A percentile compares a stretch with the other conserved stretches of the same genome.
Evolutionary conservation across 2,113 vertebrate genomes (phyloP).

Genomic region (Cepphus grylle): DNA sequence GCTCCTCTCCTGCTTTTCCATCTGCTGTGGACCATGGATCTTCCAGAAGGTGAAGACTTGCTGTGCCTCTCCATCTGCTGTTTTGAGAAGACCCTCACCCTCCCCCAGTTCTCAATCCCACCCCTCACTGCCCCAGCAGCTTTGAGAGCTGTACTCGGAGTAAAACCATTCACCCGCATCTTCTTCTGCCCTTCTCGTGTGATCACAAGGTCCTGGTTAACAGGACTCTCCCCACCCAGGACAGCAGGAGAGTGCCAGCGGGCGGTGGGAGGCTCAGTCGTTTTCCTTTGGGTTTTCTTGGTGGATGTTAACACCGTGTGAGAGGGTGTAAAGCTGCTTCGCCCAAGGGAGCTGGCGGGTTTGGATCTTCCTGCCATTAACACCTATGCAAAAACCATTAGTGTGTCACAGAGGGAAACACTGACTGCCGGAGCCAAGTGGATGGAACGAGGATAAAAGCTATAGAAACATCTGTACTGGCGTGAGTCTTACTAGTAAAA

Average conservation of each 20-base stretch:
- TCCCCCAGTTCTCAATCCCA: neutral
- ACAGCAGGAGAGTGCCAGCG: neutral
- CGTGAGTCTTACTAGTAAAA: neutral
- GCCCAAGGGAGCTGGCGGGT: fast-evolving
- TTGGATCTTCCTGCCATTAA: neutral
- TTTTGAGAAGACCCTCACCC: neutral
- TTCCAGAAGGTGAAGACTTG: neutral
- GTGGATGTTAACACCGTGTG: neutral
- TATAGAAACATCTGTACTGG: neutral
- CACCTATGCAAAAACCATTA: neutral
- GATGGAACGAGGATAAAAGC: neutral
- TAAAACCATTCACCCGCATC: slow-evolving; percentile 26
- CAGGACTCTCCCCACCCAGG: neutral
- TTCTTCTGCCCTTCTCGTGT: slow-evolving; percentile 19
- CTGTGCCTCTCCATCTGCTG: neutral
- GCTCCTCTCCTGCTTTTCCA: neutral
- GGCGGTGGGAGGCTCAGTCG: neutral
- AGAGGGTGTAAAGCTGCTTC: neutral
- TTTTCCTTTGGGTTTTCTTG: neutral
- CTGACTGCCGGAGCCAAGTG: neutral
- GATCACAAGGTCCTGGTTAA: neutral
- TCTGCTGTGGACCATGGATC: neutral
- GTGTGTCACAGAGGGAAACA: neutral
- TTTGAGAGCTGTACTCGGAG: neutral
- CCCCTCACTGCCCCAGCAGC: neutral